Percentiles rank a stretch among this genome's conserved stretches.
Conservation (phyloP, 2,113 vertebrate species). For the Pardalotus punctatus region DNA sequence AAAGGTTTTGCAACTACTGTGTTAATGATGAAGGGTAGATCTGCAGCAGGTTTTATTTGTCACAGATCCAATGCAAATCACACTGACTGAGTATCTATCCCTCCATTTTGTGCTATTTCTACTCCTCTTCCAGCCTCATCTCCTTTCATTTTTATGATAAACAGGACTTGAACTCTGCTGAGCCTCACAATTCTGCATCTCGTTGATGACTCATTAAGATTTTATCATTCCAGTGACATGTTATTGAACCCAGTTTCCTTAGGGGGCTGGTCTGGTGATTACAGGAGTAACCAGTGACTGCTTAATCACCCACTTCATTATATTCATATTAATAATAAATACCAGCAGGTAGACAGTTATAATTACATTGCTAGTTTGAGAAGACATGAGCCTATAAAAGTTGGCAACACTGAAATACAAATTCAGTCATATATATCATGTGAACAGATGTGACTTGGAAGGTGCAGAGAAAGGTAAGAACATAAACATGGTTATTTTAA, state of each 20-base stretch:
- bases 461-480: background rate
- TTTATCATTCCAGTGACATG: slow-evolving; percentile 58
- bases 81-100: background rate
- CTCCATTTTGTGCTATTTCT: background rate
- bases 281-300: slow-evolving; percentile 55
- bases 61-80: background rate
- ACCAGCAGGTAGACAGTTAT: slow-evolving; percentile 46
- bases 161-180: slow-evolving; percentile 31
- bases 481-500: slow-evolving; percentile 9
- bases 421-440: background rate
- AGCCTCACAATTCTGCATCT: slow-evolving; percentile 7
- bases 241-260: slow-evolving; percentile 63
- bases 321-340: slow-evolving; percentile 72
- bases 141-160: slow-evolving; percentile 38
- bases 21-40: background rate
- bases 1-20: background rate
- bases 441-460: background rate
- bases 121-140: background rate
- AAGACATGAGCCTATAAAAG: slow-evolving; percentile 20
- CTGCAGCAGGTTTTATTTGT: background rate
- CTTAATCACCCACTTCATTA: slow-evolving; percentile 69
- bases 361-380: slow-evolving; percentile 62
- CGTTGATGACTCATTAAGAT: slow-evolving; percentile 57
- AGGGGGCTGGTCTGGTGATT: slow-evolving; percentile 50
- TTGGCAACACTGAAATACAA: slow-evolving; percentile 29